Base-by-base conservation (phyloP, 2,888 invertebrate genomes). In the Belgica antarctica region DNA sequence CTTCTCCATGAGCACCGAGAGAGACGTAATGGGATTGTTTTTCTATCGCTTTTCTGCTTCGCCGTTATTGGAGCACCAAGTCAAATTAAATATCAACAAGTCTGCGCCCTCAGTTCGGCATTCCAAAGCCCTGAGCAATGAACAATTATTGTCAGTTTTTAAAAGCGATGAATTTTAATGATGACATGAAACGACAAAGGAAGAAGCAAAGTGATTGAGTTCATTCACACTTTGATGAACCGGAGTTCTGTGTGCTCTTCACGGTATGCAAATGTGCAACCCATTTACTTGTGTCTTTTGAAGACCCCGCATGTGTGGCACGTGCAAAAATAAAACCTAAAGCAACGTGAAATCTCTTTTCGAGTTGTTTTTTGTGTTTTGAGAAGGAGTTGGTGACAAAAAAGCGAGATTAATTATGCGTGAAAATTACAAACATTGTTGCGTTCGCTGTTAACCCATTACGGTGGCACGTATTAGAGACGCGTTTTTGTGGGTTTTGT, bases 371-470 rank as follows among this genome's bases (percentile, higher is more conserved):
- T n/a, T n/a, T n/a, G n/a, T n/a, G n/a, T n/a, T n/a, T n/a, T n/a
- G n/a, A n/a, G n/a, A n/a, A n/a, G n/a, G n/a, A n/a, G n/a, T n/a
- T n/a, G n/a, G n/a, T n/a, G n/a, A n/a, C n/a, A 27, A 10, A 27
- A 59, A 59, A 59, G 27, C 27, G 59, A 4, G 59, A 59, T 70
- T 70, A 70, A 70, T 70, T 70, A 70, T 34, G 70, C 47, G 70
- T 70, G 61, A 70, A 70, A 70, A 70, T 62, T 62, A 34, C 62
- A 62, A 62, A 25, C 52, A 52, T 25, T 68, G 68, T 68, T 68
- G 22, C 68, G 57, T 57, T 68, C n/a, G n/a, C n/a, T n/a, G n/a
- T n/a, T 68, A 68, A 68, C 68, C 57, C 68, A 68, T 70, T 41
- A 41, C 36, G 70, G 41, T 27, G 25, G 27, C 25, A 59, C 27